phyloP scores from a whole-genome alignment of 2,797 vertebrate species.

The Acanthurus leucopareius region DNA sequence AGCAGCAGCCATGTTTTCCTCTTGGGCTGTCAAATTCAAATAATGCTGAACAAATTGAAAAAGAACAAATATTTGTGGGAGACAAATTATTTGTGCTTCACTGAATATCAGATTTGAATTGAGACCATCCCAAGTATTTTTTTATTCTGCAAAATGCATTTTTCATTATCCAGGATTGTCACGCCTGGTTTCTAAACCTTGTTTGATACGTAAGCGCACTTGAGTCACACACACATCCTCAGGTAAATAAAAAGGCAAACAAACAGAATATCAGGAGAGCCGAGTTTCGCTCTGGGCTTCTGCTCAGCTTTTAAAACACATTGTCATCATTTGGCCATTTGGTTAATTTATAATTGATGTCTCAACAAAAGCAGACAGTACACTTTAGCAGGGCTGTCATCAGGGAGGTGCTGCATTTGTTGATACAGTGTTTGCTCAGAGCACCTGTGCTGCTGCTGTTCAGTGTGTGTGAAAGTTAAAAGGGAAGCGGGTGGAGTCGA shows the following conservation, averaged over 20 bases:
- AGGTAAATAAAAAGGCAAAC: neutral
- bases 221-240: neutral
- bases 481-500: slow-evolving; percentile 63
- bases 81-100: slow-evolving; percentile 8
- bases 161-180: neutral
- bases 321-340: slow-evolving; percentile 27
- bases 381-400: slow-evolving; percentile 1
- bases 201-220: neutral
- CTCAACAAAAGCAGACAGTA: slow-evolving; percentile 27
- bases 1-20: slow-evolving; percentile 1
- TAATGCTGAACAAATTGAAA: slow-evolving; percentile 6
- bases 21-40: slow-evolving; percentile 2
- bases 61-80: slow-evolving; percentile 17
- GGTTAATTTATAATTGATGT: slow-evolving; percentile 44
- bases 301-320: slow-evolving; percentile 13
- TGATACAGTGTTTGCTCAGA: slow-evolving; percentile 30
- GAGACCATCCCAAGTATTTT: neutral
- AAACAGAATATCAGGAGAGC: slow-evolving; percentile 1
- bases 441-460: slow-evolving; percentile 54
- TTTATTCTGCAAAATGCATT: neutral
- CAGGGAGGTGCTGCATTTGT: slow-evolving; percentile 46
- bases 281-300: neutral
- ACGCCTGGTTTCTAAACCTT: neutral
- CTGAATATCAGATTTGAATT: slow-evolving; percentile 15
- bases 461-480: slow-evolving; percentile 58